These are phyloP conservation scores for Lampris megalopsis DNA, from an alignment of 2,113 vertebrate species.

Conservation along the genomic window DNA sequence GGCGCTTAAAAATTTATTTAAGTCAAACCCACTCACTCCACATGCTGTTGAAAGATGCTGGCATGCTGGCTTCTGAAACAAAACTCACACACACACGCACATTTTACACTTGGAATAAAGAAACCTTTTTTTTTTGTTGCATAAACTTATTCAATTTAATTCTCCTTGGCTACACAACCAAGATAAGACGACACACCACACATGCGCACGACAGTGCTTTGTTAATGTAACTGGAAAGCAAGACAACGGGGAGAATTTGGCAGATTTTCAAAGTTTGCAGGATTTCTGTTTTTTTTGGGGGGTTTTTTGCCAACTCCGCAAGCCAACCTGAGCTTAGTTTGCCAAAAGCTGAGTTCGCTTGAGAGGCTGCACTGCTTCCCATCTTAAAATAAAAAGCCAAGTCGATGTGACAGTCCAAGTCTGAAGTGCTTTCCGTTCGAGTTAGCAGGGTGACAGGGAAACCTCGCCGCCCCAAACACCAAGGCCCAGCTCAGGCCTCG, in stretches of 20 bases:
- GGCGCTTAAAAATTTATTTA: slow-evolving; percentile 74
- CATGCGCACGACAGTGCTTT: no score
- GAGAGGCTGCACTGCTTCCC: not conserved
- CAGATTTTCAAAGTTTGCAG: no score
- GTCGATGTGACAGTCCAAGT: not conserved
- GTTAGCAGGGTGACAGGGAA: slow-evolving; percentile 3
- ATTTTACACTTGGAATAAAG: slow-evolving; percentile 1
- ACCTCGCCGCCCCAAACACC: not conserved
- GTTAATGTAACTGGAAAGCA: no score
- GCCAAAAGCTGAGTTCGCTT: no score
- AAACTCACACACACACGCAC: slow-evolving; percentile 8
- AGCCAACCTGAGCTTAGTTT: no score
- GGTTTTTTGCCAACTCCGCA: no score
- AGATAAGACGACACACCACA: no score
- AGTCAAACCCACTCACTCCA: slow-evolving; percentile 65
- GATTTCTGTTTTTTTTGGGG: no score
- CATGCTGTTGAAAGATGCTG: slow-evolving; percentile 55
- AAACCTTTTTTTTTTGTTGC: no score
- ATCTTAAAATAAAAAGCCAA: slow-evolving; percentile 6
- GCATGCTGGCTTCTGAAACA: slow-evolving; percentile 45
- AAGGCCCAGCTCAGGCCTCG: not conserved
- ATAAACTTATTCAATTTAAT: no score
- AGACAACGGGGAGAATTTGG: no score
- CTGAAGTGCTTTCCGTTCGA: slow-evolving; percentile 13
- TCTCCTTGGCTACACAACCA: no score